These are phyloP conservation scores for Himalopsyche anomala DNA, from an alignment of 2,888 invertebrate genomes.

Conservation along the genomic window DNA sequence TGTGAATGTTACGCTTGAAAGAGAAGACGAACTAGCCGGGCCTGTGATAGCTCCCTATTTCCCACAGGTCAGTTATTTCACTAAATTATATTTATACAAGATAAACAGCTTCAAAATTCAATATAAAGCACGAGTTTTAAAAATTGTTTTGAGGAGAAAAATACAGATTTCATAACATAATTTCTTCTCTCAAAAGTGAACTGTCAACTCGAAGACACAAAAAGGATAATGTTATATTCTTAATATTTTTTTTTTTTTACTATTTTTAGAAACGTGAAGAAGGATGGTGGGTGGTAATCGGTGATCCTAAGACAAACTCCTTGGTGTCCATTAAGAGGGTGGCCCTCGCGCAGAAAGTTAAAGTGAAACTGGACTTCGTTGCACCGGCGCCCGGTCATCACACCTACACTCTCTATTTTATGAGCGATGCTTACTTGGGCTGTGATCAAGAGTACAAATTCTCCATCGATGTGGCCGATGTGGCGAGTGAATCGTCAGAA, in stretches of 20 bases:
- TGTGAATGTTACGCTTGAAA: conserved; percentile 91
- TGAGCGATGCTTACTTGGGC: conserved; percentile 99
- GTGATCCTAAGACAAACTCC: conserved; percentile 95
- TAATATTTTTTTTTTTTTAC: conserved; percentile 40
- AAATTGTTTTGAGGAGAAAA: too few species aligned
- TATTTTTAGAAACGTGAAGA: conserved; percentile 88
- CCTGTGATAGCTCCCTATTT: conserved; percentile 99
- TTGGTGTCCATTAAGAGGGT: conserved; percentile 97
- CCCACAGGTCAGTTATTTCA: conserved; percentile 83
- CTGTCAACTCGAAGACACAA: too few species aligned
- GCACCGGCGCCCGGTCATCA: conserved; percentile 93
- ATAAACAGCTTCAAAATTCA: too few species aligned
- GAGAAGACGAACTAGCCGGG: conserved; percentile 97
- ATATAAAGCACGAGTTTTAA: too few species aligned
- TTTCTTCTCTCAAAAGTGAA: too few species aligned
- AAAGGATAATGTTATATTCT: background rate
- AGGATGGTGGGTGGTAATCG: conserved; percentile 99
- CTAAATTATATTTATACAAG: background rate
- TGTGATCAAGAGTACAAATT: conserved; percentile 99
- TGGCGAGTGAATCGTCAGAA: conserved; percentile 74
- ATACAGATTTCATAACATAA: too few species aligned
- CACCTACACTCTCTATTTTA: conserved; percentile 96
- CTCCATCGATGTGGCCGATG: conserved; percentile 87
- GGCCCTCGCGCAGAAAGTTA: conserved; percentile 94
- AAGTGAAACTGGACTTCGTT: conserved; percentile 92